phyloP scores from a whole-genome alignment of 2,797 vertebrate species.

The Microhierax caerulescens region DNA sequence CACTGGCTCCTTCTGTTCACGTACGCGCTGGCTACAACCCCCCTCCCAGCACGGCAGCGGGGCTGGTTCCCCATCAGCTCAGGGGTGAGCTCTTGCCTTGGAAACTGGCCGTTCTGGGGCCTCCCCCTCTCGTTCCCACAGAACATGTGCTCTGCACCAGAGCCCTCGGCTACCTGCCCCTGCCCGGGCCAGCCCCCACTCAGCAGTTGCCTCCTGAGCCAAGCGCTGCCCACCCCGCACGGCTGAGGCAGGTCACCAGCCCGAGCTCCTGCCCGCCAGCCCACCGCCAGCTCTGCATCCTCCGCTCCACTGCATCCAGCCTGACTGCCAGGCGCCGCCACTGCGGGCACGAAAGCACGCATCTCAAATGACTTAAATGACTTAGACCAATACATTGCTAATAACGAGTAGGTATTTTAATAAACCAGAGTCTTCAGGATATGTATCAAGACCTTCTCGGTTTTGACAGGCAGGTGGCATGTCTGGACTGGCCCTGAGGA shows the following conservation, averaged over 20 bases:
- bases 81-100: not conserved
- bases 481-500: not conserved
- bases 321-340: not conserved
- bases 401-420: not conserved
- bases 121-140: not conserved
- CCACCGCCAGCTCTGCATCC: not conserved
- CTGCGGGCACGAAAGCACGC: not conserved
- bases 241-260: not conserved
- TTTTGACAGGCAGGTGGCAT: not conserved
- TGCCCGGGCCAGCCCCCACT: not conserved
- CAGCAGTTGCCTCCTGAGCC: not conserved
- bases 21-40: not conserved
- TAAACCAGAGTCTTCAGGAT: not conserved
- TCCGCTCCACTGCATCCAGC: not conserved
- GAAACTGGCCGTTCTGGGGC: fast-evolving
- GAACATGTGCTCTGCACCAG: fast-evolving
- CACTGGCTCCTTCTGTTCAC: not conserved
- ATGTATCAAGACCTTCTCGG: not conserved
- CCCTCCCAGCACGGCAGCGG: fast-evolving
- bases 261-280: not conserved
- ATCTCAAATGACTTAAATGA: not conserved
- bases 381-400: not conserved
- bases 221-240: not conserved
- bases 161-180: not conserved
- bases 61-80: not conserved